Evolutionary conservation across 1,140 invertebrate species (phyloP).

Genomic region (Hylaeus volcanicus): DNA sequence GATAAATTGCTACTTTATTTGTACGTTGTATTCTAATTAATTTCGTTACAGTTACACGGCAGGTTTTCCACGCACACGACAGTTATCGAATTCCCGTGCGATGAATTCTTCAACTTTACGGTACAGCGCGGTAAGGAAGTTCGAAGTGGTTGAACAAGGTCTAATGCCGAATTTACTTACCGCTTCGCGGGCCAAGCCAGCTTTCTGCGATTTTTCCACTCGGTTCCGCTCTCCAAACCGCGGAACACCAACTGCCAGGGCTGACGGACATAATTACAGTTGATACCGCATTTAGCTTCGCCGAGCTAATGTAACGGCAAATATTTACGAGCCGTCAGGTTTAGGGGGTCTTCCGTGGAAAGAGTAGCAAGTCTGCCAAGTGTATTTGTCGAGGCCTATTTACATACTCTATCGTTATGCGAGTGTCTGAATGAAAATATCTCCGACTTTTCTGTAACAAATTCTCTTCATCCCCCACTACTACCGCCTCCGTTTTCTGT

Average conservation of each 20-base stretch:
- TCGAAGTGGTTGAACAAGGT: constrained; percentile 9
- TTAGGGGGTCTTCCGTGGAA: constrained; percentile 29
- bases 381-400: constrained; percentile 51
- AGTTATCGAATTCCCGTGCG: too few relatives aligned
- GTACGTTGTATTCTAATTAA: constrained; percentile 15
- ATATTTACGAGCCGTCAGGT: constrained; percentile 59
- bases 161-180: constrained; percentile 41
- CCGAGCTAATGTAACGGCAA: constrained; percentile 59
- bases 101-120: neutral
- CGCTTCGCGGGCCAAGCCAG: neutral
- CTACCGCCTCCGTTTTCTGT: too few relatives aligned
- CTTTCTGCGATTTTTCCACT: constrained; percentile 34
- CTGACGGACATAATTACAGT: constrained; percentile 57
- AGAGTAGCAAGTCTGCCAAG: constrained; percentile 15
- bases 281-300: constrained; percentile 50
- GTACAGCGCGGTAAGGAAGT: constrained; percentile 16
- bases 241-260: constrained; percentile 19
- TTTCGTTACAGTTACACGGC: too few relatives aligned
- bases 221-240: neutral
- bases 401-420: constrained; percentile 24
- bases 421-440: constrained; percentile 56
- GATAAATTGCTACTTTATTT: constrained; percentile 4
- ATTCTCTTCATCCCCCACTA: neutral
- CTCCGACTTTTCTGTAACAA: neutral
- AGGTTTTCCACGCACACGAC: too few relatives aligned